Evolutionary conservation across 2,113 vertebrate genomes (phyloP).

Genomic region (Sceloporus tristichus): DNA sequence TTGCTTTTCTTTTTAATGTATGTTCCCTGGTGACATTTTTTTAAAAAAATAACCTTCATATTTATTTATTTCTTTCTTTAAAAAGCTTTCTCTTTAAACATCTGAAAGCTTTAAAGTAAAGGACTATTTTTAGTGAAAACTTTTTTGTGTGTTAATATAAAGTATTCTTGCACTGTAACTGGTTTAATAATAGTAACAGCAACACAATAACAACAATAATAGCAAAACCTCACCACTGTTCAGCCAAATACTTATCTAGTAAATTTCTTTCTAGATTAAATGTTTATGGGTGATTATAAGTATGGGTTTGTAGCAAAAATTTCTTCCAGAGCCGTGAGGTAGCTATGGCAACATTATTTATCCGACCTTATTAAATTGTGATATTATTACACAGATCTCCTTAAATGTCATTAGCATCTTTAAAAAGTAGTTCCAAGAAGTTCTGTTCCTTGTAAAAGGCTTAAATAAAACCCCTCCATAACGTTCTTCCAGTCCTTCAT

Average conservation of each 20-base stretch:
- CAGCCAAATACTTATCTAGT: not conserved
- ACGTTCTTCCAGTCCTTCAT: not conserved
- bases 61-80: not conserved
- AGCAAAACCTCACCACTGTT: not conserved
- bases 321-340: slow-evolving; percentile 20
- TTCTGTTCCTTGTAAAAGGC: slow-evolving; percentile 20
- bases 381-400: slow-evolving; percentile 25
- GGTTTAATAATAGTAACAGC: not conserved
- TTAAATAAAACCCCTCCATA: slow-evolving; percentile 35
- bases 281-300: slow-evolving; percentile 43
- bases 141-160: not conserved
- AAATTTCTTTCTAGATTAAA: slow-evolving; percentile 44
- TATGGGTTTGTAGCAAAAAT: slow-evolving; percentile 42
- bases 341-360: slow-evolving; percentile 19
- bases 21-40: not conserved
- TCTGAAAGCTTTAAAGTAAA: slow-evolving; percentile 22
- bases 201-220: slow-evolving; percentile 2
- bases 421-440: not conserved
- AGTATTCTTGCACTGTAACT: slow-evolving; percentile 7
- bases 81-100: not conserved
- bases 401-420: slow-evolving; percentile 38
- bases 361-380: slow-evolving; percentile 30
- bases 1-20: not conserved
- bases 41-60: not conserved
- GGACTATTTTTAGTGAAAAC: not conserved